Base-by-base conservation (phyloP, 1,140 invertebrate genomes). In the Leucophenga varia region DNA sequence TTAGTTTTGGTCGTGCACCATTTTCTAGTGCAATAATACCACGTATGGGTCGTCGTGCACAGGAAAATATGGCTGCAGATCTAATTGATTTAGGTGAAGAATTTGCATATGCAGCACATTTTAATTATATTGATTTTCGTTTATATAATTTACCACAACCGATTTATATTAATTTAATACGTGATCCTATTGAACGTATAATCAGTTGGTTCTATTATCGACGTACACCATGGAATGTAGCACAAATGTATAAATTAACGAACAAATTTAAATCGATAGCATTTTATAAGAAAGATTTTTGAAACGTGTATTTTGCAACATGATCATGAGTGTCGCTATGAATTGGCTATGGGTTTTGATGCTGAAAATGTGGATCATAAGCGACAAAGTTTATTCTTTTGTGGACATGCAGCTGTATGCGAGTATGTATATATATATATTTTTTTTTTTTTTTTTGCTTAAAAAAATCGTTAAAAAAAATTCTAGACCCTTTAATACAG, bases 231-330 rank as follows among this genome's bases (percentile, higher is more conserved):
- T 93, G 90, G 90, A 54, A 30, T 18, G 58, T 54, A 0, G 18
- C 61, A n/a, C 46, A 48, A 35, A 49, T 46, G 43, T 64, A 38
- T 14, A 10, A 54, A 17, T 80, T 86, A 57, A 87, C 87, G 0
- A 89, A 91, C 35, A 87, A 86, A 21, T 76, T 92, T 34, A 85
- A 87, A 5, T 87, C 89, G 74, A 86, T 87, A 8, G 80, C 21
- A 80, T 92, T 89, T 87, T 76, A 93, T 5, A 89, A 88, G 68
- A 93, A 93, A 82, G 88, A 92, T 72, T 90, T 61, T 91, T 69
- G 89, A 93, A 67, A 84, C 87, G 0, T 94, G 91, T 59, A 90
- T 93, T 10, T 65, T 89, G 37, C 83, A 82, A 21, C 83, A 84
- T 0, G 89, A 93, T 74, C 78, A 85, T n/a, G 90, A 93, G 72